These are phyloP conservation scores for Mormoops blainvillei DNA, from an alignment of 2,113 vertebrate species.

Conservation along the genomic window DNA sequence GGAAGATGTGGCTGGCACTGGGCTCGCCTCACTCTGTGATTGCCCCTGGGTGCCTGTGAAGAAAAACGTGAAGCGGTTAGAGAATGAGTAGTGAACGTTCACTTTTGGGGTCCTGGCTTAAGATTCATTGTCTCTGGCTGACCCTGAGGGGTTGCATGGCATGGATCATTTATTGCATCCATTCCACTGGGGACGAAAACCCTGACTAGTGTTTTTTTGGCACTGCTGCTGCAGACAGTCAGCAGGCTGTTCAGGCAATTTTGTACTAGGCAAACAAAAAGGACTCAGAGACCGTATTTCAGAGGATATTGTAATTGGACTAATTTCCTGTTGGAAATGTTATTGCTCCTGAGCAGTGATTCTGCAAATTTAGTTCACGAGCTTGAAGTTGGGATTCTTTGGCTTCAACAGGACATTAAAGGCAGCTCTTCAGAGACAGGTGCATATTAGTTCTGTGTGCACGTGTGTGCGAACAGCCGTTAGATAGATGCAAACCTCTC, in stretches of 20 bases:
- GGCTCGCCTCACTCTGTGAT: neutral
- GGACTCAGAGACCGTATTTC: slow-evolving; percentile 63
- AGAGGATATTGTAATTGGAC: slow-evolving; percentile 77
- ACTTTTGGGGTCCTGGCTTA: neutral
- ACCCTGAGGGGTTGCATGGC: neutral
- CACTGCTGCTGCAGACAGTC: neutral
- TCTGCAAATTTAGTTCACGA: slow-evolving; percentile 61
- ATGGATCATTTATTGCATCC: neutral
- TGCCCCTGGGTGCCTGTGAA: neutral
- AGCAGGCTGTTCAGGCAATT: neutral
- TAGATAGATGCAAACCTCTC: neutral
- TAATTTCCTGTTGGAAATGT: slow-evolving; percentile 79
- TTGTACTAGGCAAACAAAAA: slow-evolving; percentile 9
- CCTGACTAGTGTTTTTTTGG: neutral
- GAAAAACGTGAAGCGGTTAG: neutral
- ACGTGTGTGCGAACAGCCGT: neutral
- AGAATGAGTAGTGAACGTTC: neutral
- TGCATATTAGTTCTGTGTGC: neutral
- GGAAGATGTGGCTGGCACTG: neutral
- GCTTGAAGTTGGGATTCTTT: slow-evolving; percentile 47
- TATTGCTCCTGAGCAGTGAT: slow-evolving; percentile 52
- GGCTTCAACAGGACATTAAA: neutral
- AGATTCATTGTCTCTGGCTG: neutral
- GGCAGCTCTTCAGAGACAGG: neutral
- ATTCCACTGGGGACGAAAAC: too few relatives aligned